Conservation (phyloP, 2,797 vertebrate species). For the Hypotaenidia philippensis region DNA sequence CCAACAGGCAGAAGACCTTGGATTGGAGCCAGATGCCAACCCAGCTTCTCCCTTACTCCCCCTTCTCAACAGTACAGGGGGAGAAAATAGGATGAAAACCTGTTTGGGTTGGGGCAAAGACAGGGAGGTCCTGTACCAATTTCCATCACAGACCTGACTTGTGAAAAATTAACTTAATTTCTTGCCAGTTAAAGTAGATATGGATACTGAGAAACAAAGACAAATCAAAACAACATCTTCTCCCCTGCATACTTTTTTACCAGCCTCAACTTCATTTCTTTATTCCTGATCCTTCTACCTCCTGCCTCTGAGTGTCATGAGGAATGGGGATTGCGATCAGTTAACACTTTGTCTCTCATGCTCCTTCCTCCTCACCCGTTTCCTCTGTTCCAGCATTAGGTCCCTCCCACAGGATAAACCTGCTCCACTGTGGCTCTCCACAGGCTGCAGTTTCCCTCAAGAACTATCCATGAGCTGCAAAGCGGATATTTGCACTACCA, state of each 20-base stretch:
- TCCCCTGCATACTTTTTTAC: background rate
- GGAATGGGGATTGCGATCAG: background rate
- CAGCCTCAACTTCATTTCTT: background rate
- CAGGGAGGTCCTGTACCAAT: background rate
- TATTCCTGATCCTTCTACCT: background rate
- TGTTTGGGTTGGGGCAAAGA: background rate
- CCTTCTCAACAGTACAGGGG: background rate
- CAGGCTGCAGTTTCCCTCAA: background rate
- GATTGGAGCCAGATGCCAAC: too few species aligned
- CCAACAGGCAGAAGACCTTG: background rate
- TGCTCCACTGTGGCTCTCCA: background rate
- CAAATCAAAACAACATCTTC: background rate
- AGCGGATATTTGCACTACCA: background rate
- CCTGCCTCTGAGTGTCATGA: rapidly evolving
- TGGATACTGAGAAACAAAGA: background rate
- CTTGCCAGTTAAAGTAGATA: background rate
- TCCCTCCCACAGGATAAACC: background rate
- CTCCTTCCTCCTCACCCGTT: background rate
- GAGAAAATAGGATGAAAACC: background rate
- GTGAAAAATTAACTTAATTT: background rate
- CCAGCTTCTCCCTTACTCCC: background rate
- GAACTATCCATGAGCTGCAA: background rate
- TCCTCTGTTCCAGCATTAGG: background rate
- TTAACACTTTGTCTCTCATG: background rate
- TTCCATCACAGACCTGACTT: background rate